Evolutionary conservation across 2,113 vertebrate species (phyloP).

Genomic region (Helogale parvula): DNA sequence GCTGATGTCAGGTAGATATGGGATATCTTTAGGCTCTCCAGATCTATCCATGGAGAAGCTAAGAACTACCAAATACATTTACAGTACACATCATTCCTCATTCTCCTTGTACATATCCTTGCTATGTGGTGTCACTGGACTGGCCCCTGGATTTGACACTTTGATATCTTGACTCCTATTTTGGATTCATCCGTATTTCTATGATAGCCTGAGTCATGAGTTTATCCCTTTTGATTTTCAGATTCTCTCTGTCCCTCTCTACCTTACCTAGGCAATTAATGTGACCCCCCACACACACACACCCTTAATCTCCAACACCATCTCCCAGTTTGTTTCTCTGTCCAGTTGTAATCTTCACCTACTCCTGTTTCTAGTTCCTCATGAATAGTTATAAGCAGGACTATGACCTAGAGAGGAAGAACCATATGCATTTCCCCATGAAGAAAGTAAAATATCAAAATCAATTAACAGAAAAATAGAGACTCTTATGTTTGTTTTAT

Average conservation of each 20-base stretch:
- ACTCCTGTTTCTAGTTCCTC: not conserved
- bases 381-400: not conserved
- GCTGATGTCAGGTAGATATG: not conserved
- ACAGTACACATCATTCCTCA: not conserved
- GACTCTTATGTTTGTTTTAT: not conserved
- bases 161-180: not conserved
- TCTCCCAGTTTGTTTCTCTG: not conserved
- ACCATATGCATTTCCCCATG: not conserved
- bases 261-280: not conserved
- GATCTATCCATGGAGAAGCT: not conserved
- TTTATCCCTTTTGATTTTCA: not conserved
- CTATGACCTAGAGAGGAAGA: not conserved
- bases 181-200: not conserved
- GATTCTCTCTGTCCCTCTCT: not conserved
- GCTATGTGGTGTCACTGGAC: not conserved
- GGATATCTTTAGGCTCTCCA: not conserved
- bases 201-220: not conserved
- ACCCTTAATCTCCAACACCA: not conserved
- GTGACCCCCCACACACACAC: not conserved
- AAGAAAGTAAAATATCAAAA: not conserved
- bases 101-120: not conserved
- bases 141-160: not conserved
- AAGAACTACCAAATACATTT: not conserved
- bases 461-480: constrained; percentile 7
- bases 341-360: not conserved